These are phyloP conservation scores for Halictus ligatus DNA, from an alignment of 2,888 invertebrate species.

Conservation along the genomic window DNA sequence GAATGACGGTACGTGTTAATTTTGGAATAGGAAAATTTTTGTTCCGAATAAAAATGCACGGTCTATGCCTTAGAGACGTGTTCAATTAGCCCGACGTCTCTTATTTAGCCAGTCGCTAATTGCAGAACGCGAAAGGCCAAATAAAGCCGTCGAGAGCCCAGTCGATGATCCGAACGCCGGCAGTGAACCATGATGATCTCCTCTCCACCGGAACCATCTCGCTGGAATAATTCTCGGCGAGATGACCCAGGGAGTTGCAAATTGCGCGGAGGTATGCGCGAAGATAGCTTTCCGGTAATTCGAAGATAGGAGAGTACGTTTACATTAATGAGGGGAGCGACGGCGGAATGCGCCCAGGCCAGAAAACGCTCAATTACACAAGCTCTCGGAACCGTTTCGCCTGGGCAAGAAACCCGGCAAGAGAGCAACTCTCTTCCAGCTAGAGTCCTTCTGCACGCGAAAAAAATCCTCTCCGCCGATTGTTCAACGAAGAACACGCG, in stretches of 20 bases:
- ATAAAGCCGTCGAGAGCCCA: not conserved
- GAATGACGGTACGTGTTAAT: not conserved
- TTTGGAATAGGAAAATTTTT: not conserved
- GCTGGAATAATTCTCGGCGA: not conserved
- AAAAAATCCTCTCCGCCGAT: not conserved
- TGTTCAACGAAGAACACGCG: not conserved
- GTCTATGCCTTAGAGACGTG: not conserved
- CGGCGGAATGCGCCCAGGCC: not conserved
- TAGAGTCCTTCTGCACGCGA: not conserved
- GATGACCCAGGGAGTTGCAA: not conserved
- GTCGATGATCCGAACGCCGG: not conserved
- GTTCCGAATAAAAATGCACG: not conserved
- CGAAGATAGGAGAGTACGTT: conserved; percentile 13
- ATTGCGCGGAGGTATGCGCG: conserved; percentile 2
- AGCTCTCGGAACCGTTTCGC: not conserved
- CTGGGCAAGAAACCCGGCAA: not conserved
- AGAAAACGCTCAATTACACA: conserved; percentile 29
- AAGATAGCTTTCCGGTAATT: conserved; percentile 37
- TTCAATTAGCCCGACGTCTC: not conserved
- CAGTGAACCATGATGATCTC: not conserved
- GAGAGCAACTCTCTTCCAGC: not conserved
- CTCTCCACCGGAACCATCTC: not conserved
- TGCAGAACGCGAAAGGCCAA: not conserved
- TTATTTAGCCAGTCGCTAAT: not conserved
- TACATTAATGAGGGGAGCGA: not conserved